These are phyloP conservation scores for Tyto alba DNA, from an alignment of 2,113 vertebrate genomes.

Conservation along the genomic window DNA sequence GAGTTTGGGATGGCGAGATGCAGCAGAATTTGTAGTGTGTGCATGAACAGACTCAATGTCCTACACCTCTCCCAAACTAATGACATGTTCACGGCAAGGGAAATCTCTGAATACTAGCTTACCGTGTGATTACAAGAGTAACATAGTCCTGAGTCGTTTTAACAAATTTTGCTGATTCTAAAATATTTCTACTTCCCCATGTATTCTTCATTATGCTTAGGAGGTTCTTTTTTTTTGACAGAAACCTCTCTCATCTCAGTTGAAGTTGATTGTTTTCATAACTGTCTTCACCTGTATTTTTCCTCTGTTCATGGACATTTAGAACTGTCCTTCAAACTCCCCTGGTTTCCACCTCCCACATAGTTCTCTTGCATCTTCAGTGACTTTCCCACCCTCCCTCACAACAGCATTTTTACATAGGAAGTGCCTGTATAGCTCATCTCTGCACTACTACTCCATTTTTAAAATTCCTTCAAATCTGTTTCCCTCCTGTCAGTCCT, in stretches of 20 bases:
- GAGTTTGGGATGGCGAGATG: not conserved
- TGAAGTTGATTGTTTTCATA: not conserved
- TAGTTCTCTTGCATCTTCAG: not conserved
- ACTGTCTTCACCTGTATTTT: not conserved
- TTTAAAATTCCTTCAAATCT: not conserved
- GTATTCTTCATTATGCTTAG: not conserved
- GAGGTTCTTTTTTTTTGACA: not conserved
- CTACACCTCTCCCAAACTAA: not conserved
- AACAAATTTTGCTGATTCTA: not conserved
- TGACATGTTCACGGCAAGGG: not conserved
- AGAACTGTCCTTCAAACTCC: not conserved
- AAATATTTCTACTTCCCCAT: not conserved
- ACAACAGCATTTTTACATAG: slow-evolving; percentile 7
- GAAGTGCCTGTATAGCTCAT: not conserved
- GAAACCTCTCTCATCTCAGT: not conserved
- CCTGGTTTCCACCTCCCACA: not conserved
- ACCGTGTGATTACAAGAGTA: not conserved
- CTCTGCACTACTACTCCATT: slow-evolving; percentile 35
- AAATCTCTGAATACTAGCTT: not conserved
- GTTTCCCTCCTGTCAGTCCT: not conserved
- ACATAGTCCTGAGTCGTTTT: not conserved
- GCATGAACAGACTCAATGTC: not conserved
- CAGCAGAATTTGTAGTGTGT: not conserved
- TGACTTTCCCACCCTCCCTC: not conserved
- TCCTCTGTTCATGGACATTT: not conserved